Evolutionary conservation across 2,113 vertebrate genomes (phyloP), one percentile per base, ranked within the genome.

Genomic region (Aix galericulata): DNA sequence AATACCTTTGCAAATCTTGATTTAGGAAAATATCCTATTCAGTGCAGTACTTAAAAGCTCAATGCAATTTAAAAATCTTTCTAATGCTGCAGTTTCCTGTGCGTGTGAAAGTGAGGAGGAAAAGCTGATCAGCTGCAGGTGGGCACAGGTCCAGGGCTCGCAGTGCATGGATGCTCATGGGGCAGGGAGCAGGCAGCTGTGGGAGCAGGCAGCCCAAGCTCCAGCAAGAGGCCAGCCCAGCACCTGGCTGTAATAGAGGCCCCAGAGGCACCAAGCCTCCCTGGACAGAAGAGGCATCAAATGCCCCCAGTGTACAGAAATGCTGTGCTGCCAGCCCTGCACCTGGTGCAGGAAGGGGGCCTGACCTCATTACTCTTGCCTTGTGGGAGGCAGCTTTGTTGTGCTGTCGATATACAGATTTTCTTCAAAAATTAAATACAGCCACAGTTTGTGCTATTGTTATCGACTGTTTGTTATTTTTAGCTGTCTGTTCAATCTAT

Each of bases 391-490:
- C 55, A 2, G 56, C 88, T 94, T 75, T 89, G 73, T 42, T 89
- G 75, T 63, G 69, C 58, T 93, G 93, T 89, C 85, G 81, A 91
- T 87, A 93, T 79, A 96, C 32, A 91, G 86, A 94, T 89, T 94
- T 85, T 80, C 36, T 68, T 75, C 1, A 12, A n/a, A 71, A 92
- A 75, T 66, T 44, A 59, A 42, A 40, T 12, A 84, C 6, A 38
- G 32, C 15, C 0, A 1, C 27, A 25, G 72, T 52, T 79, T 31
- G 17, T 6, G 55, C 59, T 56, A 27, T 17, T 11, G 2, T 50
- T 93, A 97, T 96, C 0, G 95, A 97, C 95, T 6, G 4, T 15
- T 38, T 17, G 91, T 69, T 97, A 97, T 98, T 98, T 98, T 98
- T 98, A 98, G 96, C 60, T 76, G 84, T 50, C 27, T 68, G 80